Evolutionary conservation across 1,140 invertebrate species (phyloP).

Genomic region (Drosophila pseudoobscura): DNA sequence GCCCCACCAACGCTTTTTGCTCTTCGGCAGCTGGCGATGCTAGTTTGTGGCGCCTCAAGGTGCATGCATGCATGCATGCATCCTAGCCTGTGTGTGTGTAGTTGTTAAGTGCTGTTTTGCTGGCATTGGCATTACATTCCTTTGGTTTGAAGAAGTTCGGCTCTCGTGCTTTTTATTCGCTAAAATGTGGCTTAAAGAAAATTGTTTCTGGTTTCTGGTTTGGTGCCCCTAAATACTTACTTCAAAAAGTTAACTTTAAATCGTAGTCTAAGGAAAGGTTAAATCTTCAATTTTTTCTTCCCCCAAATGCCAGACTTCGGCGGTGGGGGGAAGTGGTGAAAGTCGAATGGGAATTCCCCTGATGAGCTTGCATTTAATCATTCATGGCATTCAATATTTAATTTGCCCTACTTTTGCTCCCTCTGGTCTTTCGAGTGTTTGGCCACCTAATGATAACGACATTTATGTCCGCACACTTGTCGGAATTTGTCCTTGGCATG

Average conservation of each 20-base stretch:
- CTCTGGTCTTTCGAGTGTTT: conserved; percentile 8
- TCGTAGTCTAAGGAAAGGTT: too few species aligned
- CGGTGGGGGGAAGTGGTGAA: not conserved
- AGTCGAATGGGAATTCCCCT: not conserved
- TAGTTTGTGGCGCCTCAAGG: conserved; percentile 20
- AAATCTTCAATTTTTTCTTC: too few species aligned
- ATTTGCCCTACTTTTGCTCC: not conserved
- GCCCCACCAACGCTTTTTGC: not conserved
- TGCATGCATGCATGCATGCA: not conserved
- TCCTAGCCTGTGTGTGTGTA: not conserved
- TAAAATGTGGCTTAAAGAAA: too few species aligned
- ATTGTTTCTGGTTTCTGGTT: not conserved
- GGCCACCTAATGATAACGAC: conserved; percentile 58
- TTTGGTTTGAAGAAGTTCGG: too few species aligned
- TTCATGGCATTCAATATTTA: conserved; percentile 28
- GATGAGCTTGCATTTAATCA: conserved; percentile 5
- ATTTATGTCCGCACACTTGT: conserved; percentile 68
- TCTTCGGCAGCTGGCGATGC: conserved; percentile 9
- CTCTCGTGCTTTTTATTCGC: too few species aligned
- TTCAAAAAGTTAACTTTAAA: too few species aligned
- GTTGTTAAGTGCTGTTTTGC: conserved; percentile 28
- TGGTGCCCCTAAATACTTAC: too few species aligned
- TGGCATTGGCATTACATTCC: not conserved
- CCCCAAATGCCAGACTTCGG: not conserved
- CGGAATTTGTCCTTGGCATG: conserved; percentile 71